Evolutionary conservation across 2,888 invertebrate species (phyloP), one percentile per base, ranked within the genome.

Genomic region (Tricholauxania praeusta): DNA sequence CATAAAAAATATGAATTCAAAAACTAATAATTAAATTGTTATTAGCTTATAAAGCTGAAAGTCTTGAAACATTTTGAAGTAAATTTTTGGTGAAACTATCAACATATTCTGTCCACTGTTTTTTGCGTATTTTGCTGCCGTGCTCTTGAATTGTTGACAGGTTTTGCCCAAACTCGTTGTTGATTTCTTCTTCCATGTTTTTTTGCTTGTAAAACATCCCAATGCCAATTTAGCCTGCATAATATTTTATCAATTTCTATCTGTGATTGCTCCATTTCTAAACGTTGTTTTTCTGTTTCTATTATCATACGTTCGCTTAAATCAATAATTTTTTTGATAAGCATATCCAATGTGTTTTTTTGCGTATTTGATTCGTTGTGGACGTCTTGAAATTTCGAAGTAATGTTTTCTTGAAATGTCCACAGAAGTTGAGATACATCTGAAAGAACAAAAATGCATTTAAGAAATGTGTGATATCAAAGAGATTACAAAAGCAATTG

Each of bases 221-320:
- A 75, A 71, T 78, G 76, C 51, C 70, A 64, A 32, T 70, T 63
- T 22, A 79, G 67, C 73, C 77, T 75, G 52, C 65, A 72, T 17
- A 73, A 51, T 52, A 76, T 68, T 19, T 66, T 63, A 8, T 71
- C 65, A 47, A 77, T 69, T 64, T 75, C 75, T 12, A 3, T 22
- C 65, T 64, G 63, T 2, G 72, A 64, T 48, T 71, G 1, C 15
- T 76, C 65, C 0, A 77, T 51, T 59, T 77, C 74, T 12, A 12
- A 47, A 17, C 60, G 63, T 49, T 75, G 51, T 10, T 67, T 59
- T n/a, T 75, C 55, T 0, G 66, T 72, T 55, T 72, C 75, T 17
- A 57, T 49, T 12, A 74, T 15, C 8, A 77, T n/a, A 17, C 22
- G 19, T 71, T 75, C 48, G 12, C 73, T 28, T 12, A 76, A 64